phyloP scores from a whole-genome alignment of 1,140 invertebrate species.

The Drosophila truncata region DNA sequence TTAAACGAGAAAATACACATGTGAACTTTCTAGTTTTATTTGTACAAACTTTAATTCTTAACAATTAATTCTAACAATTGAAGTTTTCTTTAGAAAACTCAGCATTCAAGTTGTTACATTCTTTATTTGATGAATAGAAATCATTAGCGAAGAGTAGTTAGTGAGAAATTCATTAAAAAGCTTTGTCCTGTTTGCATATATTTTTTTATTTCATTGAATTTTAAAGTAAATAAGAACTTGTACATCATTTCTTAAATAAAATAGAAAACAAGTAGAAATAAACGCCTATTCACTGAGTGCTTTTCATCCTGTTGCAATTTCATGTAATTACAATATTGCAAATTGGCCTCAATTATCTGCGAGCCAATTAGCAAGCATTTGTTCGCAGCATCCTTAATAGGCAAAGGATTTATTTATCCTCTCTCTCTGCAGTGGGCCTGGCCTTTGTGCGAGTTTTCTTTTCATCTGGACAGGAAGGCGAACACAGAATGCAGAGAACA shows the following conservation, averaged over 20 bases:
- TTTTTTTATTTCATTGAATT: not conserved
- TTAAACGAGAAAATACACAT: not conserved
- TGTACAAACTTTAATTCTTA: not conserved
- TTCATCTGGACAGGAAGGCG: not conserved
- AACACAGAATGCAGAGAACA: not conserved
- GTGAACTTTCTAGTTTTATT: constrained; percentile 3
- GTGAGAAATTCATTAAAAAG: not conserved
- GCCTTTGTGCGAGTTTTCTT: constrained; percentile 5
- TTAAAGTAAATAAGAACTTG: not conserved
- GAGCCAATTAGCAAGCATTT: constrained; percentile 9
- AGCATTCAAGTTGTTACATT: not conserved
- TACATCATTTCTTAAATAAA: not conserved
- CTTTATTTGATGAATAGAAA: not conserved
- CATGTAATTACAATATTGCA: constrained; percentile 7
- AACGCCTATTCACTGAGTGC: not conserved
- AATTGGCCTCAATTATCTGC: constrained; percentile 16
- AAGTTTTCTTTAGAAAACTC: not conserved
- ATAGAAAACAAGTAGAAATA: not conserved
- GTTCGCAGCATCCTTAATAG: not conserved
- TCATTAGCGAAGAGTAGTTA: not conserved
- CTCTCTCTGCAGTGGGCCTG: not conserved
- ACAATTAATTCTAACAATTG: not conserved
- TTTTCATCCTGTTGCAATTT: not conserved
- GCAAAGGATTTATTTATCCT: not conserved
- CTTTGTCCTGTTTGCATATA: not conserved